Percentiles rank a stretch among this genome's conserved stretches.
Evolutionary conservation across 2,113 vertebrate species (phyloP).

Genomic region (Corythaeola cristata): DNA sequence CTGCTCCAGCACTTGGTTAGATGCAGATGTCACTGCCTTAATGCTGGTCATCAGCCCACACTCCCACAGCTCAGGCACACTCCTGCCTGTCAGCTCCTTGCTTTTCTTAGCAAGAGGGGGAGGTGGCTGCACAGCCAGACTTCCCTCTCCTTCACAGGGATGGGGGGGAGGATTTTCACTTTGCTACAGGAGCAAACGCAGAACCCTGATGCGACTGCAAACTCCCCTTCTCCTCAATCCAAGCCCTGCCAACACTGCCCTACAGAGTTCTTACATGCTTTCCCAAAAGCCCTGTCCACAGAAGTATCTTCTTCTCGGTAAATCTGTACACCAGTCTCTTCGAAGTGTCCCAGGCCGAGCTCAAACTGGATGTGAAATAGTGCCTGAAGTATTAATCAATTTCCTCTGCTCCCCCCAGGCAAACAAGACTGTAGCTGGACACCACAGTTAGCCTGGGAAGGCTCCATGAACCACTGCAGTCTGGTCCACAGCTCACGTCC

Average conservation of each 20-base stretch:
- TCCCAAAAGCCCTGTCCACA: background rate
- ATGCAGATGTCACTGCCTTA: background rate
- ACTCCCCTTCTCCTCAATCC: background rate
- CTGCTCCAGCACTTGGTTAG: background rate
- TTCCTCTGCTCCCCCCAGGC: background rate
- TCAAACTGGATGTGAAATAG: background rate
- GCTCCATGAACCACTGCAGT: background rate
- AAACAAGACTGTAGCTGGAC: background rate
- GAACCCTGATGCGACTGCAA: background rate
- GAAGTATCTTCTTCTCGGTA: background rate
- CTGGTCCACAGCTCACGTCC: background rate
- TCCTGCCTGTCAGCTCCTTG: slow-evolving; percentile 23
- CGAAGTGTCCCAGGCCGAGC: background rate
- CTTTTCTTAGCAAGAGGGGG: slow-evolving; percentile 32
- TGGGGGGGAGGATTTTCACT: background rate
- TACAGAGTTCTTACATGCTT: background rate
- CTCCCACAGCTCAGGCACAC: background rate
- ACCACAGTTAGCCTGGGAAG: background rate
- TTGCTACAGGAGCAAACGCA: background rate
- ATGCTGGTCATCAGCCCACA: slow-evolving; percentile 23
- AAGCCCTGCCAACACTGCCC: background rate
- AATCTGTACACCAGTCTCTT: background rate
- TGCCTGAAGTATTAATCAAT: background rate
- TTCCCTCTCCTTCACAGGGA: background rate
- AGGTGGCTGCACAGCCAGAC: slow-evolving; percentile 26